Conservation (phyloP, 92 coral and sea anemone genomes). For the Heliopora coerulea region DNA sequence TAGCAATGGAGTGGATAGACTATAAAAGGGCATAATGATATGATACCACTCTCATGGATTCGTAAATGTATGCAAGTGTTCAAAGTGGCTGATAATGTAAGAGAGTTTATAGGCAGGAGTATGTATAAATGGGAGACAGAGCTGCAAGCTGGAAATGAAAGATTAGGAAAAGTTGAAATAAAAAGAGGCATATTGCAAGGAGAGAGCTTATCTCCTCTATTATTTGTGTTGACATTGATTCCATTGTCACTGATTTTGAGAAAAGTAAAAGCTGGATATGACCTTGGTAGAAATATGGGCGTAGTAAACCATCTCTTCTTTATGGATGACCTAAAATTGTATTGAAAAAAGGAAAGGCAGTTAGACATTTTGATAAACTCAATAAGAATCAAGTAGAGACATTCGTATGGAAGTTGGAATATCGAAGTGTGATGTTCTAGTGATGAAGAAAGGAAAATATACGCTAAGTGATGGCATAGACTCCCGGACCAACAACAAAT, state of each 20-base stretch:
- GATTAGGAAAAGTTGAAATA: too few species aligned
- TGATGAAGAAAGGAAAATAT: slow-evolving; percentile 23
- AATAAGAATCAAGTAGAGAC: slow-evolving; percentile 25
- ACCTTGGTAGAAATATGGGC: slow-evolving; percentile 20
- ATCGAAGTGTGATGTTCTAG: slow-evolving; percentile 39
- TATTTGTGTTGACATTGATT: too few species aligned
- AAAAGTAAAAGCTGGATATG: slow-evolving; percentile 7
- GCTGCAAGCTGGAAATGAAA: too few species aligned
- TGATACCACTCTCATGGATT: slow-evolving; percentile 54
- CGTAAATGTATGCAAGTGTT: too few species aligned
- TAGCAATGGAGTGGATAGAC: slow-evolving; percentile 54
- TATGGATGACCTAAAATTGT: slow-evolving; percentile 50
- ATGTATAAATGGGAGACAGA: slow-evolving; percentile 13
- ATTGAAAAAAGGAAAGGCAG: slow-evolving; percentile 35
- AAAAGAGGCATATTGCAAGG: too few species aligned
- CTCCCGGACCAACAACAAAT: too few species aligned
- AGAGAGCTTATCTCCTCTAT: too few species aligned
- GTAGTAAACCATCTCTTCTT: slow-evolving; percentile 43
- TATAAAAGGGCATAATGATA: slow-evolving; percentile 49
- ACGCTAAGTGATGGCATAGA: slow-evolving; percentile 22
- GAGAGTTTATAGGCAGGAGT: slow-evolving; percentile 6
- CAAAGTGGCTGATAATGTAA: background rate
- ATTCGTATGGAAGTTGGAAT: slow-evolving; percentile 24
- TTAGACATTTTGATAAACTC: slow-evolving; percentile 40
- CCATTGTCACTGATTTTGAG: background rate